phyloP scores from a whole-genome alignment of 2,113 vertebrate species.

The Irena cyanogastra region DNA sequence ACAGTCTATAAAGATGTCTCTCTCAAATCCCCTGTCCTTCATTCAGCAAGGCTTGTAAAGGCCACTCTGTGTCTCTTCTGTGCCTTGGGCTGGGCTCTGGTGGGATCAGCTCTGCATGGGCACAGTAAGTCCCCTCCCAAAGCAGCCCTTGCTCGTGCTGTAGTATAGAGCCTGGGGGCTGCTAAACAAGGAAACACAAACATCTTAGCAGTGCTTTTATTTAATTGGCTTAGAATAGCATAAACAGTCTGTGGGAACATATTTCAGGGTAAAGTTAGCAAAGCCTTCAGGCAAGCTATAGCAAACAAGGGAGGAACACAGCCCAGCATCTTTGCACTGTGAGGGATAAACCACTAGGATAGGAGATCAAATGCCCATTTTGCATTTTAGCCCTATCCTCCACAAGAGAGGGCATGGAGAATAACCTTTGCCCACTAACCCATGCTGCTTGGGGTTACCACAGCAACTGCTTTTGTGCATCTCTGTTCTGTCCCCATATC shows the following conservation, averaged over 20 bases:
- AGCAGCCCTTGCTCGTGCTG: neutral
- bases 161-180: neutral
- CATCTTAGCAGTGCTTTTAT: neutral
- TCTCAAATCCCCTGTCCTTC: neutral
- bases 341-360: neutral
- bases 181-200: neutral
- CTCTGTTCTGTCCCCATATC: neutral
- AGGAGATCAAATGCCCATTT: neutral
- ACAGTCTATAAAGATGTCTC: neutral
- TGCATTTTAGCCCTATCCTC: neutral
- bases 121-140: neutral
- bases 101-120: neutral
- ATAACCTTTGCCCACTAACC: neutral
- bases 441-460: neutral
- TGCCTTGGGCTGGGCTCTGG: neutral
- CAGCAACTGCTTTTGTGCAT: accelerated
- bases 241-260: neutral
- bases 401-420: neutral
- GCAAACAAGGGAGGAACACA: neutral
- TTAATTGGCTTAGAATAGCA: neutral
- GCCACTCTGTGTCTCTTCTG: neutral
- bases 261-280: slow-evolving; percentile 2
- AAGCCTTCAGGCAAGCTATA: neutral
- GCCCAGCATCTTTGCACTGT: neutral
- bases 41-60: neutral